Percentiles rank a stretch among this genome's conserved stretches.
phyloP scores from a whole-genome alignment of 2,888 invertebrate species.

The Leucozona laternaria region DNA sequence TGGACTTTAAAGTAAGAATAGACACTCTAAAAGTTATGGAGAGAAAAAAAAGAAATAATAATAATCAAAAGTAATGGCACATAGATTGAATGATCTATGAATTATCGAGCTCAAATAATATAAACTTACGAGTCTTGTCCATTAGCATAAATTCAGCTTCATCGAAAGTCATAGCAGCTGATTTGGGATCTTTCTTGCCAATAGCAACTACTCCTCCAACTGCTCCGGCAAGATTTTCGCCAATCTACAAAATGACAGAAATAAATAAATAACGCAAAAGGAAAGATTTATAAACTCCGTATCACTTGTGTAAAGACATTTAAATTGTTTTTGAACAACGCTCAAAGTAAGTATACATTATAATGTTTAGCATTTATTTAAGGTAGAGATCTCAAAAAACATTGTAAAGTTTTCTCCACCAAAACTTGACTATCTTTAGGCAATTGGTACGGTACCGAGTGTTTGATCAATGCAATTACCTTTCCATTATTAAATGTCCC shows the following conservation, averaged over 20 bases:
- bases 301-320: too few species aligned
- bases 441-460: too few species aligned
- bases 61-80: not conserved
- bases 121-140: constrained; percentile 81
- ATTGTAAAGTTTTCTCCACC: too few species aligned
- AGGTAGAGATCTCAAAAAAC: too few species aligned
- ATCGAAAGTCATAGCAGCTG: constrained; percentile 70
- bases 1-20: constrained; percentile 28
- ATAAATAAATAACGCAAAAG: not conserved
- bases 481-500: constrained; percentile 54
- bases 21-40: constrained; percentile 41
- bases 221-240: constrained; percentile 39
- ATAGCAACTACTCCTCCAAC: constrained; percentile 37
- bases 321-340: too few species aligned
- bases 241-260: constrained; percentile 17
- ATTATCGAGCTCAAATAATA: not conserved
- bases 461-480: not conserved
- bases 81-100: not conserved
- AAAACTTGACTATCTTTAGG: too few species aligned
- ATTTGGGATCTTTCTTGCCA: constrained; percentile 78
- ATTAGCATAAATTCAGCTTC: constrained; percentile 80
- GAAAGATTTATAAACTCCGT: not conserved
- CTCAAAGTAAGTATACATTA: too few species aligned
- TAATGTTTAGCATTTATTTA: too few species aligned
- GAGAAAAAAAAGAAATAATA: constrained; percentile 11